These are phyloP conservation scores for Hemicrepidius hirtus DNA, from an alignment of 2,888 invertebrate species.

Conservation along the genomic window DNA sequence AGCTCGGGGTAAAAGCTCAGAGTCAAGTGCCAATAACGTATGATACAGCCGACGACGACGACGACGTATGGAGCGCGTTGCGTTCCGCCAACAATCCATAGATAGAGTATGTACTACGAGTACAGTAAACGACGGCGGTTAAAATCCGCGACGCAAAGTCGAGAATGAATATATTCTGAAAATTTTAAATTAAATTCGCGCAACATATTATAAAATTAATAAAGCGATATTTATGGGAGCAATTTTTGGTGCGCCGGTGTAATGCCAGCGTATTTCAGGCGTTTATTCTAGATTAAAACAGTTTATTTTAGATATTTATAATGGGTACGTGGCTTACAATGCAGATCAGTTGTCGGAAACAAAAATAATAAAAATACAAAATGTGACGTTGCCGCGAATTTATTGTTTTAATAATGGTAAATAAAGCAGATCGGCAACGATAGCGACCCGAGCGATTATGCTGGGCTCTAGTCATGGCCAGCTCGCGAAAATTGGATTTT, in stretches of 20 bases:
- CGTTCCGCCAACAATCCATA: conserved; percentile 47
- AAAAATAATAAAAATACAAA: conserved; percentile 72
- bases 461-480: conserved; percentile 46
- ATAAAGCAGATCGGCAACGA: conserved; percentile 71
- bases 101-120: too few relatives aligned
- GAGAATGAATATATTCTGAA: conserved; percentile 59
- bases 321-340: conserved; percentile 71
- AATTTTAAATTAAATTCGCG: conserved; percentile 67
- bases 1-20: conserved; percentile 57
- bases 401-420: conserved; percentile 74
- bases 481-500: conserved; percentile 70
- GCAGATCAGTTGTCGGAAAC: conserved; percentile 72
- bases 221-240: conserved; percentile 72
- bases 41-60: conserved; percentile 54
- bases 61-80: conserved; percentile 42
- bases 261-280: conserved; percentile 69
- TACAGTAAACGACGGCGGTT: conserved; percentile 32
- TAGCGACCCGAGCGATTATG: conserved; percentile 57
- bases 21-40: conserved; percentile 61
- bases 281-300: conserved; percentile 73
- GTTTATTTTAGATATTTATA: conserved; percentile 74
- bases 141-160: conserved; percentile 43
- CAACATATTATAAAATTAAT: conserved; percentile 73
- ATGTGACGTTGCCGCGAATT: conserved; percentile 72
- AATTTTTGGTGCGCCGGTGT: conserved; percentile 71